phyloP scores from a whole-genome alignment of 2,797 vertebrate genomes.

The Margarornis squamiger region DNA sequence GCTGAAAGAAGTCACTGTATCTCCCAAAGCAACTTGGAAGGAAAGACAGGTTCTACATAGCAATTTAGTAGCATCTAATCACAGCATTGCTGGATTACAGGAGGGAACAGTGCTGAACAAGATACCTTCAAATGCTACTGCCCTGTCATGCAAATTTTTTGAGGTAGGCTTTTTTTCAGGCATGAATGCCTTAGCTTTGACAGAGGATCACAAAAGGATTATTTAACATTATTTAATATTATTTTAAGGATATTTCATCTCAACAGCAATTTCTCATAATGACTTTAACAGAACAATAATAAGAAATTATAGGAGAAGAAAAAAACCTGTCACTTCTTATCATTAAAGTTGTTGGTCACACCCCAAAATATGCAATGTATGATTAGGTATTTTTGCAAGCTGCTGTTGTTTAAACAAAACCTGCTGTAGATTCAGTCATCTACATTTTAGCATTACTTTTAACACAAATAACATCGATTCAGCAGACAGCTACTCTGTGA shows the following conservation, averaged over 20 bases:
- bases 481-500: background rate
- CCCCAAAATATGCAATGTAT: background rate
- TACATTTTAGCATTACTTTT: background rate
- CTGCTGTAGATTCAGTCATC: background rate
- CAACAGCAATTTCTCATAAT: background rate
- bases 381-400: background rate
- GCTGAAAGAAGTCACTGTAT: background rate
- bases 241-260: background rate
- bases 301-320: background rate
- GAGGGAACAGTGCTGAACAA: background rate
- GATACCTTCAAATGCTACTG: background rate
- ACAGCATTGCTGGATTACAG: background rate
- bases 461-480: background rate
- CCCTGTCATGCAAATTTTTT: background rate
- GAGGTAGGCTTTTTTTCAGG: background rate
- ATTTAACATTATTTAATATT: background rate
- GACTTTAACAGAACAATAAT: background rate
- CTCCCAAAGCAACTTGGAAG: background rate
- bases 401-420: background rate
- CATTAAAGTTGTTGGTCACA: background rate
- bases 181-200: background rate
- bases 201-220: background rate
- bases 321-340: background rate
- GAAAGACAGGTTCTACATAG: background rate
- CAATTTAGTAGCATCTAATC: background rate